Conservation (phyloP, 2,113 vertebrate species). For the Rhizomys pruinosus region DNA sequence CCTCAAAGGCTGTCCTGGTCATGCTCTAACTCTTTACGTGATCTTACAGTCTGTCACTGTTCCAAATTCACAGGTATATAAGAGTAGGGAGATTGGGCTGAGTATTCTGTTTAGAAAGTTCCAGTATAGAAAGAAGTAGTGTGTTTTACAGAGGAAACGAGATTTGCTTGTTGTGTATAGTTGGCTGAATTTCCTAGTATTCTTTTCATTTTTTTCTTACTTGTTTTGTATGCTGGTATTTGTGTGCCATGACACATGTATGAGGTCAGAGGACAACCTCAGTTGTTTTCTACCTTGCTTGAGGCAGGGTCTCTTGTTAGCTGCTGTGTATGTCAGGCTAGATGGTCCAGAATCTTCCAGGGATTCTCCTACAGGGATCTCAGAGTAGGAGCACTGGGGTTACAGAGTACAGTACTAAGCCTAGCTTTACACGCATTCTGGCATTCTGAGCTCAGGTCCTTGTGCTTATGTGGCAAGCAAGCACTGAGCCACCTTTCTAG, state of each 20-base stretch:
- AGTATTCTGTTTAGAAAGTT: constrained; percentile 32
- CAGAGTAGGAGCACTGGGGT: neutral
- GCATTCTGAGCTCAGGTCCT: neutral
- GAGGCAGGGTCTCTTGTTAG: neutral
- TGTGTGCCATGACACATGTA: neutral
- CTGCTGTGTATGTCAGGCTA: neutral
- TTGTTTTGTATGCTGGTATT: neutral
- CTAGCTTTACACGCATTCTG: neutral
- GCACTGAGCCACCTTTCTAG: neutral
- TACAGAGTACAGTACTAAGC: neutral
- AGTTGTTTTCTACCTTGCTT: neutral
- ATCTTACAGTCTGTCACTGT: neutral
- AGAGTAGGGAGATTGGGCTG: neutral
- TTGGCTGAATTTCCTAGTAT: constrained; percentile 18
- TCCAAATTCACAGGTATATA: neutral
- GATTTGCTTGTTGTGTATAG: constrained; percentile 10
- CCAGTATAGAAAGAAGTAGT: neutral
- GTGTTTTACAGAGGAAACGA: constrained; percentile 45
- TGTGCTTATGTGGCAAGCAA: no score
- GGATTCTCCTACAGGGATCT: neutral
- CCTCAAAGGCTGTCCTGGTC: neutral
- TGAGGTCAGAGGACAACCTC: neutral
- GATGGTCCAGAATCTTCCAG: neutral
- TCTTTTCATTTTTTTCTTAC: neutral
- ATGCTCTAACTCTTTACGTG: neutral